Evolutionary conservation across 2,113 vertebrate genomes (phyloP).

Genomic region (Balaeniceps rex): DNA sequence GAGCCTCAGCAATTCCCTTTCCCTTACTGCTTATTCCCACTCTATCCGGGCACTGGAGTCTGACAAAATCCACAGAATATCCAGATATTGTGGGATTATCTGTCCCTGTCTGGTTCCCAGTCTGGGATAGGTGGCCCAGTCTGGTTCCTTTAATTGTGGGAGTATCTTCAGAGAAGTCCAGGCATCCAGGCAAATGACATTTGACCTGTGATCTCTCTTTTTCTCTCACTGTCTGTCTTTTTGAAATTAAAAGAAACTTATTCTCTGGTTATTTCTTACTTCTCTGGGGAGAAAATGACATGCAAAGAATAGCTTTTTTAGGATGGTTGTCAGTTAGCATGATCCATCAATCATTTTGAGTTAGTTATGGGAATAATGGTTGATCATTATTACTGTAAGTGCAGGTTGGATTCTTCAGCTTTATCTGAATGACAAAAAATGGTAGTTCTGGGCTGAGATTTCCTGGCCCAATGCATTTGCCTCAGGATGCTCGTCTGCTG

Average conservation of each 20-base stretch:
- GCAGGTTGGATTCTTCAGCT: not conserved
- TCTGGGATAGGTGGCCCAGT: not conserved
- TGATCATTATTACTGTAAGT: not conserved
- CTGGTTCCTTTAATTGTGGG: not conserved
- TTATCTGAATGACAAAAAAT: not conserved
- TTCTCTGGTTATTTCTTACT: not conserved
- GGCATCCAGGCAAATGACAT: not conserved
- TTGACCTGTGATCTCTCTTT: not conserved
- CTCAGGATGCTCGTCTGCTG: not conserved
- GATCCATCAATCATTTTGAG: constrained; percentile 24
- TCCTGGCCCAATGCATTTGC: not conserved
- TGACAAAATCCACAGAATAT: not conserved
- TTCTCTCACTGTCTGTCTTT: not conserved
- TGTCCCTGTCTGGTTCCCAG: not conserved
- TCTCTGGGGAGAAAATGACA: not conserved
- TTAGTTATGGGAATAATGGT: not conserved
- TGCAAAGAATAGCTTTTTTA: not conserved
- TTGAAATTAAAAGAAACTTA: not conserved
- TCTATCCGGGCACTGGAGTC: not conserved
- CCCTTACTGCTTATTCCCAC: not conserved
- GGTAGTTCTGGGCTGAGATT: not conserved
- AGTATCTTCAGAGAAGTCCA: not conserved
- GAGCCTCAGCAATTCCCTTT: not conserved
- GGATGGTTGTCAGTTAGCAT: constrained; percentile 15
- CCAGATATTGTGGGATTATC: not conserved